Conservation (phyloP, 2,797 vertebrate species). For the Trachops cirrhosus region DNA sequence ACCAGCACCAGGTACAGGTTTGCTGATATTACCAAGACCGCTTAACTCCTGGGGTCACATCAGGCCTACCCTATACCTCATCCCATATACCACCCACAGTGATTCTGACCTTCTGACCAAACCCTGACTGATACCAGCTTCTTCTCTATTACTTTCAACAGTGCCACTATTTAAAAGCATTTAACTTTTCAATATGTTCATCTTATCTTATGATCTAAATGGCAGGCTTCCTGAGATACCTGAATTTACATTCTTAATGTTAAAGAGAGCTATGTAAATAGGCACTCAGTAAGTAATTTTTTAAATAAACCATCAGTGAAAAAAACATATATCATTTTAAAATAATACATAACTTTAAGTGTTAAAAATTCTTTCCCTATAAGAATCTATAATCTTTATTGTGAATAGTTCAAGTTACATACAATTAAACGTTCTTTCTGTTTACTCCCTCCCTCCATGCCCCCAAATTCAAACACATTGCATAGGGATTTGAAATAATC, state of each 20-base stretch:
- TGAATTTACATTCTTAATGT: neutral
- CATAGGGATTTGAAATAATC: slow-evolving; percentile 9
- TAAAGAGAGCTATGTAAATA: slow-evolving; percentile 26
- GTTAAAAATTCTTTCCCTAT: neutral
- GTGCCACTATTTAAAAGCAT: neutral
- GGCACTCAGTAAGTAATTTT: neutral
- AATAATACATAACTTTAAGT: neutral
- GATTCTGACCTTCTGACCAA: neutral
- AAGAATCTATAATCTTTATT: neutral
- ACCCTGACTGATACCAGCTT: neutral
- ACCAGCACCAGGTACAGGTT: neutral
- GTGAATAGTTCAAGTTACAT: neutral
- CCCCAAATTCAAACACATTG: neutral
- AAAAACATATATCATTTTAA: neutral
- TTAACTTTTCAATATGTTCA: neutral
- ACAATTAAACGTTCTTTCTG: slow-evolving; percentile 11
- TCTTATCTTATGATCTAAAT: neutral
- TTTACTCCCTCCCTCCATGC: neutral
- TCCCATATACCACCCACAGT: neutral
- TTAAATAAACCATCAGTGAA: slow-evolving; percentile 12
- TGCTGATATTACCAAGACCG: neutral
- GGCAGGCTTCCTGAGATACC: neutral
- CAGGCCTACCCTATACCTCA: neutral
- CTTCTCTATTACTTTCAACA: neutral
- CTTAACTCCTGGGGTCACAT: neutral